Evolutionary conservation across 2,797 vertebrate species (phyloP).

Genomic region (Apodemus agrarius): DNA sequence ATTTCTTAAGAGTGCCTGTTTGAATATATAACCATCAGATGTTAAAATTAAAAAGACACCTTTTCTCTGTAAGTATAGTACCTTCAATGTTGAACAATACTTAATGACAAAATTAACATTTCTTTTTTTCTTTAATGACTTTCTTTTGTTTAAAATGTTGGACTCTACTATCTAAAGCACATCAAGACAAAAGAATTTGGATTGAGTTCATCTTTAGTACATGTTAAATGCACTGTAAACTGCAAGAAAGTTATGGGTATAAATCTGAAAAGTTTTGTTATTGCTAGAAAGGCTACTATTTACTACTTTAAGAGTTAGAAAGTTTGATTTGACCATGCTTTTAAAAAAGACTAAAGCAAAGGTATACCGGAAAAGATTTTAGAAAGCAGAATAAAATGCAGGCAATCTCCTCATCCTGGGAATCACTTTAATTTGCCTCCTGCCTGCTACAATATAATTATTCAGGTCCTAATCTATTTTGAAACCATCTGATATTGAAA

Average conservation of each 20-base stretch:
- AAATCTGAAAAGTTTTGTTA: background rate
- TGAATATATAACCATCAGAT: slow-evolving; percentile 30
- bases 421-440: background rate
- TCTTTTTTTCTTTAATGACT: slow-evolving; percentile 10
- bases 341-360: background rate
- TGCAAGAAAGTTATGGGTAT: background rate
- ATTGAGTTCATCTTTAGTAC: background rate
- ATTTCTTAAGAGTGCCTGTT: background rate
- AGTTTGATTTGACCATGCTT: background rate
- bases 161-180: background rate
- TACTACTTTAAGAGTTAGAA: background rate
- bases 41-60: background rate
- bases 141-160: slow-evolving; percentile 10
- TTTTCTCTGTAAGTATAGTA: background rate
- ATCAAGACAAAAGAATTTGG: slow-evolving; percentile 16
- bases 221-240: background rate
- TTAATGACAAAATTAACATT: slow-evolving; percentile 16
- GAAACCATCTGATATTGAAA: background rate
- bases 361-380: background rate
- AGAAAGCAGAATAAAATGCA: background rate
- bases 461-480: slow-evolving; percentile 9
- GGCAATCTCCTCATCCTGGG: background rate
- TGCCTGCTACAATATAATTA: background rate
- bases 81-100: background rate
- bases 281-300: background rate